phyloP scores from a whole-genome alignment of 2,797 vertebrate species.

The Anguilla anguilla region DNA sequence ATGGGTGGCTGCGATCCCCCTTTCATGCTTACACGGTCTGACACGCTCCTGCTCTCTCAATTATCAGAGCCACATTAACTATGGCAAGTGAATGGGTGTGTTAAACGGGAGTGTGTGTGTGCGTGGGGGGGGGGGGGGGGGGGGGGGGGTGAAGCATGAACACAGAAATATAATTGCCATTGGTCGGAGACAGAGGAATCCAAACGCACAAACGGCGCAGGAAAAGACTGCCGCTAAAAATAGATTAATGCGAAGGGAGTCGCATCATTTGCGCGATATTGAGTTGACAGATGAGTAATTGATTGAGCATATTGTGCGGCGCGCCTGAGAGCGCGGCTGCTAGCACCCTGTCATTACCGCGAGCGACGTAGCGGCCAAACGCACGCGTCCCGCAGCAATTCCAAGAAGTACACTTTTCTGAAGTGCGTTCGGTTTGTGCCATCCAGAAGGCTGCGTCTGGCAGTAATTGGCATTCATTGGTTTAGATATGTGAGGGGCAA shows the following conservation, averaged over 20 bases:
- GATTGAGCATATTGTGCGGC: background rate
- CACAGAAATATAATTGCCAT: conserved; percentile 54
- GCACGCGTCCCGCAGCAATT: background rate
- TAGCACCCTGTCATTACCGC: background rate
- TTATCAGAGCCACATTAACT: conserved; percentile 31
- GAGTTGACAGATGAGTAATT: conserved; percentile 5
- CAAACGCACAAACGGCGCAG: conserved; percentile 35
- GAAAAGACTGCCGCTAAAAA: conserved; percentile 35
- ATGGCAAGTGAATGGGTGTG: conserved; percentile 42
- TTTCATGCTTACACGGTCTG: conserved; percentile 23
- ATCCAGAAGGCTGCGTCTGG: background rate
- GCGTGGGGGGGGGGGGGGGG: conserved; percentile 37
- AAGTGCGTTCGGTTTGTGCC: background rate
- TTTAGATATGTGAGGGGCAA: background rate
- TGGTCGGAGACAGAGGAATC: conserved; percentile 36
- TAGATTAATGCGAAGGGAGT: conserved; percentile 33
- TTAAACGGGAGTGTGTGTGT: conserved; percentile 31
- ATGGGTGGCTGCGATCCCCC: conserved; percentile 2
- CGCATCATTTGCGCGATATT: background rate
- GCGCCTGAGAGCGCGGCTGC: background rate
- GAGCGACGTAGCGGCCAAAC: background rate
- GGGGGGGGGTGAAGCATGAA: conserved; percentile 46
- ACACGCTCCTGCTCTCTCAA: conserved; percentile 45
- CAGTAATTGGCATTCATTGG: background rate
- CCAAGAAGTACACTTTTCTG: background rate